A percentile compares a stretch with the other conserved stretches of the same genome.
phyloP scores from a whole-genome alignment of 2,888 invertebrate species.

The Eilema griseolum region DNA sequence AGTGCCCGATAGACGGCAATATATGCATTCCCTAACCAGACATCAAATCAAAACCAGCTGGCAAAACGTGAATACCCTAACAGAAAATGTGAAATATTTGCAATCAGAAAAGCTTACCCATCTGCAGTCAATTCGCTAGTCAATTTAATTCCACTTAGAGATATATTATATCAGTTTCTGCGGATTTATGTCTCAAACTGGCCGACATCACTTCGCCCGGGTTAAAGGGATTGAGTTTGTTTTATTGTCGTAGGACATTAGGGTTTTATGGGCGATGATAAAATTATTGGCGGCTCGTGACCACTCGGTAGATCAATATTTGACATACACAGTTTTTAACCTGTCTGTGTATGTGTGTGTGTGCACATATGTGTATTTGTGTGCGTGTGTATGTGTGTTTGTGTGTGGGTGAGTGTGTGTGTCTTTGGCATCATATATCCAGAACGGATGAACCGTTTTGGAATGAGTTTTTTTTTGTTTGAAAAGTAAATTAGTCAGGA shows the following conservation, averaged over 20 bases:
- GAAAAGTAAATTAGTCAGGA: too few relatives aligned
- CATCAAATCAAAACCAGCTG: not conserved
- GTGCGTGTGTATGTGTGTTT: too few relatives aligned
- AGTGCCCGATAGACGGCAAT: not conserved
- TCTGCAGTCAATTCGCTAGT: conserved; percentile 19
- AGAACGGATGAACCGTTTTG: too few relatives aligned
- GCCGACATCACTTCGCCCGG: conserved; percentile 16
- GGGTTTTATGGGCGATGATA: conserved; percentile 39
- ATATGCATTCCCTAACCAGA: not conserved
- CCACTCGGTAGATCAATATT: conserved; percentile 3
- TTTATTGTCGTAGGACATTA: conserved; percentile 33
- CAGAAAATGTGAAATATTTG: not conserved
- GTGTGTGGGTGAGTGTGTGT: too few relatives aligned
- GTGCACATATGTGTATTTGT: too few relatives aligned
- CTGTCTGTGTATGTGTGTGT: too few relatives aligned
- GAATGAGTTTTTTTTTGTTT: too few relatives aligned
- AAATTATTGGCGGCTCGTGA: conserved; percentile 11
- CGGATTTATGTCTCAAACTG: conserved; percentile 32
- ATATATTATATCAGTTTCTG: conserved; percentile 36
- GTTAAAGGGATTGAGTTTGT: conserved; percentile 34
- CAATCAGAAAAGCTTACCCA: not conserved
- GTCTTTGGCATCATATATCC: too few relatives aligned
- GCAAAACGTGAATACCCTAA: not conserved
- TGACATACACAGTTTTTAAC: not conserved
- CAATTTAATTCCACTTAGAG: conserved; percentile 38